Percentiles rank a stretch among this genome's conserved stretches.
phyloP scores from a whole-genome alignment of 2,113 vertebrate species.

The Trochalopteron elliotii region DNA sequence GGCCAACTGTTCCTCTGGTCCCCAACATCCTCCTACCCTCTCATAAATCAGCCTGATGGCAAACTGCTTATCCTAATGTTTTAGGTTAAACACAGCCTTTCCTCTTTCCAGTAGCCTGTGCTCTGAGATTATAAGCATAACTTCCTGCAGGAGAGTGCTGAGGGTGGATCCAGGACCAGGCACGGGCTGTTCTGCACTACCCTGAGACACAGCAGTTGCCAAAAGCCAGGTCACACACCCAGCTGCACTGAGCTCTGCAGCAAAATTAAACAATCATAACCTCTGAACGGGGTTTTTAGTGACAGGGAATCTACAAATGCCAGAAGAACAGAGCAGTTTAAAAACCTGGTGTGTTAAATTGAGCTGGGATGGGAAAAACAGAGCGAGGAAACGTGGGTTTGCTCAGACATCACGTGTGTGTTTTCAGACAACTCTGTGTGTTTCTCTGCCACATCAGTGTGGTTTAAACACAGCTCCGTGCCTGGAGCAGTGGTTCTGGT shows the following conservation, averaged over 20 bases:
- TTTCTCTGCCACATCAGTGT: neutral
- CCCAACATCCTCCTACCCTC: neutral
- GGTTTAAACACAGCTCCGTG: neutral
- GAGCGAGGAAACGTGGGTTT: neutral
- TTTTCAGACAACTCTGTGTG: neutral
- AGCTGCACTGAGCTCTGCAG: neutral
- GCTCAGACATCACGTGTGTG: neutral
- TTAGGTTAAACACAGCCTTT: neutral
- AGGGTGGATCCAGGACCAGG: neutral
- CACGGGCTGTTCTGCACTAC: neutral
- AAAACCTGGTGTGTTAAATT: neutral
- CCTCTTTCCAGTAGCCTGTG: neutral
- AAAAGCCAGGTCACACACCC: neutral
- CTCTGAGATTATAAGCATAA: neutral
- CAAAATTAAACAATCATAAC: neutral
- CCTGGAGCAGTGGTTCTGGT: neutral
- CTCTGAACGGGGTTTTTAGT: rapidly evolving
- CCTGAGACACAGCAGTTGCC: neutral
- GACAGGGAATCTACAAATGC: neutral
- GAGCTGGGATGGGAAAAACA: neutral
- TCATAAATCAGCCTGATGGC: neutral
- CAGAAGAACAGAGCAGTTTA: neutral
- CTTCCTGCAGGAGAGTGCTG: neutral
- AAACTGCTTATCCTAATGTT: neutral
- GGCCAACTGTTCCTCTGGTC: neutral